Percentiles rank a stretch among this genome's conserved stretches.
These are phyloP conservation scores for Sebastes nivosus DNA, from an alignment of 2,797 vertebrate species.

Conservation along the genomic window DNA sequence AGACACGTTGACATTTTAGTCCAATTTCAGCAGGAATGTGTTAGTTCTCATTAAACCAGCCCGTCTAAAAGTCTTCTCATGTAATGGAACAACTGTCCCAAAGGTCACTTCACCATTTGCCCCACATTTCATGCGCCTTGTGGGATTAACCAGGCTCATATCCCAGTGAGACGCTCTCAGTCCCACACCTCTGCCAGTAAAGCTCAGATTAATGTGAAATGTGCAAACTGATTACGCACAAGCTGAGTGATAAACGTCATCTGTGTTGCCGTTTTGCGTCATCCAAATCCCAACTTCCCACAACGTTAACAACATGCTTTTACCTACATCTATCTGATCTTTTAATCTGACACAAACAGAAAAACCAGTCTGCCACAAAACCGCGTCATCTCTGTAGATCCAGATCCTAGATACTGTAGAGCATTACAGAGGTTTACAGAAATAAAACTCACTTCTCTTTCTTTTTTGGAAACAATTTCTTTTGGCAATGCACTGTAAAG, in stretches of 20 bases:
- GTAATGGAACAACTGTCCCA: neutral
- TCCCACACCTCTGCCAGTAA: slow-evolving; percentile 57
- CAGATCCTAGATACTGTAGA: neutral
- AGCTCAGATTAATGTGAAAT: slow-evolving; percentile 56
- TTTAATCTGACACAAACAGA: slow-evolving; percentile 36
- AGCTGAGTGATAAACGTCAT: slow-evolving; percentile 16
- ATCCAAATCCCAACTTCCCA: slow-evolving; percentile 43
- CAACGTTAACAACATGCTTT: slow-evolving; percentile 22
- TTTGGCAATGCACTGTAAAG: neutral
- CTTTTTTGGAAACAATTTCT: neutral
- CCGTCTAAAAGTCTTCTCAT: neutral
- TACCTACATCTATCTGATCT: slow-evolving; percentile 29
- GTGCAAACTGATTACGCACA: slow-evolving; percentile 46
- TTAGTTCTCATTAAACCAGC: neutral
- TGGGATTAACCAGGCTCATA: slow-evolving; percentile 49
- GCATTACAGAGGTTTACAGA: neutral
- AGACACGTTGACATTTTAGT: neutral
- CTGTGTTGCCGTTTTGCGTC: slow-evolving; percentile 16
- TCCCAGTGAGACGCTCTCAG: slow-evolving; percentile 35
- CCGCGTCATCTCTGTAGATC: slow-evolving; percentile 3
- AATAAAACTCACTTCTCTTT: neutral
- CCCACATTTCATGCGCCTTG: slow-evolving; percentile 25
- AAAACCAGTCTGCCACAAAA: neutral
- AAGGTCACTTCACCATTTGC: slow-evolving; percentile 11
- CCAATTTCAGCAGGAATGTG: neutral